These are phyloP conservation scores for Xerus rutilus DNA, from an alignment of 2,797 vertebrate species.

Conservation along the genomic window DNA sequence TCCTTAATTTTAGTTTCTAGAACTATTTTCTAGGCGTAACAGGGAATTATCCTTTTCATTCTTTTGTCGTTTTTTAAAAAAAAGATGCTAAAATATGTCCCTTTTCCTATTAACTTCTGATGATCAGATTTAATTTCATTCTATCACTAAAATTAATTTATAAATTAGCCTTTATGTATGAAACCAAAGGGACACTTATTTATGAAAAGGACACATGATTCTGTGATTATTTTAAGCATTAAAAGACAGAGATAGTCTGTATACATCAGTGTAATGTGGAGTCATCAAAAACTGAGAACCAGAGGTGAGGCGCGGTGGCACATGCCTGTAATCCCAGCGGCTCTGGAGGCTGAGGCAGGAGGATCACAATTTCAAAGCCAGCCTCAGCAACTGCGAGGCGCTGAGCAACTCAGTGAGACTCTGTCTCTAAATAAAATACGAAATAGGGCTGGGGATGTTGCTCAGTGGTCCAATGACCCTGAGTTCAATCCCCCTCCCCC, in stretches of 20 bases:
- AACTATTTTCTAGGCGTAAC: slow-evolving; percentile 19
- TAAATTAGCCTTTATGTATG: slow-evolving; percentile 47
- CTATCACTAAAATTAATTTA: slow-evolving; percentile 56
- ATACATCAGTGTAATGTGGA: not conserved
- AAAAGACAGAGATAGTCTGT: slow-evolving; percentile 23
- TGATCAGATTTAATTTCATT: slow-evolving; percentile 56
- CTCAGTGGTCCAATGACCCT: too few species aligned
- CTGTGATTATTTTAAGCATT: slow-evolving; percentile 49
- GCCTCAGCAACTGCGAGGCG: too few species aligned
- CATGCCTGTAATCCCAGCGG: too few species aligned
- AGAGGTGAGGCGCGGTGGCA: not conserved
- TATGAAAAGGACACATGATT: slow-evolving; percentile 14
- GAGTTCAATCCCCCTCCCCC: too few species aligned
- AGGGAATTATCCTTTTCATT: not conserved
- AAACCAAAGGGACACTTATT: slow-evolving; percentile 59
- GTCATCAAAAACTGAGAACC: not conserved
- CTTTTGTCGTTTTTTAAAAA: not conserved
- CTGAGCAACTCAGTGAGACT: too few species aligned
- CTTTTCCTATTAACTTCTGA: slow-evolving; percentile 53
- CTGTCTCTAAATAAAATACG: too few species aligned
- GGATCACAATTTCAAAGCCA: too few species aligned
- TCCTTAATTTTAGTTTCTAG: slow-evolving; percentile 35
- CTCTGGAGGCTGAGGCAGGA: too few species aligned
- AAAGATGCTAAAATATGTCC: slow-evolving; percentile 52
- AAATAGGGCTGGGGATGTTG: too few species aligned